Percentiles rank a stretch among this genome's conserved stretches.
Evolutionary conservation across 2,888 invertebrate species (phyloP).

Genomic region (Zeuzera pyrina): DNA sequence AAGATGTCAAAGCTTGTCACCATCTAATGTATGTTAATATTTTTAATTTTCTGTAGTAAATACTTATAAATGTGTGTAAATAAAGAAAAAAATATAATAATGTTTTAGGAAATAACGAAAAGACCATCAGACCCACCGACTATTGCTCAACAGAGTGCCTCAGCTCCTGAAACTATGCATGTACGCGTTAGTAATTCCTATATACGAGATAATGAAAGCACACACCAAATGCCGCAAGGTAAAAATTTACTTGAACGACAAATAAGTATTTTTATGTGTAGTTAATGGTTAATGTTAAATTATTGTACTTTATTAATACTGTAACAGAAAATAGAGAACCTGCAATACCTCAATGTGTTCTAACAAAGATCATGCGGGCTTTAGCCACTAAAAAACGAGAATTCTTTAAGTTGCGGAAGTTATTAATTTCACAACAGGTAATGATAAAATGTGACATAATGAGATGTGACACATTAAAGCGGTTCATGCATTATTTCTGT

Average conservation of each 20-base stretch:
- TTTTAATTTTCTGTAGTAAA: background rate
- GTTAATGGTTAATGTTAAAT: slow-evolving; percentile 5
- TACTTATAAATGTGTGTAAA: background rate
- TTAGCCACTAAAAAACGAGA: slow-evolving; percentile 51
- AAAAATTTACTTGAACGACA: background rate
- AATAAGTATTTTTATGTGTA: no score
- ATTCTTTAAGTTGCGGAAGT: slow-evolving; percentile 43
- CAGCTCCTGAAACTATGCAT: slow-evolving; percentile 14
- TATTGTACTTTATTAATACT: slow-evolving; percentile 4
- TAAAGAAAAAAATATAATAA: no score
- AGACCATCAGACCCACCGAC: no score
- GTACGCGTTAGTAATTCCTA: background rate
- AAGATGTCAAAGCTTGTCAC: slow-evolving; percentile 46
- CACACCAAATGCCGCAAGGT: background rate
- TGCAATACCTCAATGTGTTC: slow-evolving; percentile 32
- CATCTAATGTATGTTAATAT: slow-evolving; percentile 28
- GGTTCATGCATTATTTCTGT: background rate
- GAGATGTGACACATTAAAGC: background rate
- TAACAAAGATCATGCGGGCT: slow-evolving; percentile 35
- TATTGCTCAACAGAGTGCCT: slow-evolving; percentile 12
- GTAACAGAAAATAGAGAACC: slow-evolving; percentile 36
- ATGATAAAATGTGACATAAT: background rate
- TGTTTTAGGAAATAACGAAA: no score
- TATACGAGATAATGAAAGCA: background rate
- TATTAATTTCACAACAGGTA: slow-evolving; percentile 43